phyloP scores from a whole-genome alignment of 2,888 invertebrate species.

The Papilio demoleus region DNA sequence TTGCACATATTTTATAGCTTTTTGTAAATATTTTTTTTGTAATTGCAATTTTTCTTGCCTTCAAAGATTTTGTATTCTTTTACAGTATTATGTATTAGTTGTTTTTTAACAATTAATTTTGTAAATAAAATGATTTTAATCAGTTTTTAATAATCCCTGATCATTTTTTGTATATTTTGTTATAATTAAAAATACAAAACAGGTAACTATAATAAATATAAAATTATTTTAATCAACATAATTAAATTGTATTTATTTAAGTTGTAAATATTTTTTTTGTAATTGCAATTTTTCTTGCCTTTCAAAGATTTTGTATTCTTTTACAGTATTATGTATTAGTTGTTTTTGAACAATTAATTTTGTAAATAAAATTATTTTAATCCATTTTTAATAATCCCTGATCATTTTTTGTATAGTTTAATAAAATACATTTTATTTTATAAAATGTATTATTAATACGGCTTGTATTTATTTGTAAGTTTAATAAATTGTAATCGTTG shows the following conservation, averaged over 20 bases:
- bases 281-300: slow-evolving; percentile 56
- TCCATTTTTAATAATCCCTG: background rate
- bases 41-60: too few species aligned
- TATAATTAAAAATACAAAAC: background rate
- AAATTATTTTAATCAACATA: background rate
- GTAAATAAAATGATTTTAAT: too few species aligned
- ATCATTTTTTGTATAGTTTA: slow-evolving; percentile 30
- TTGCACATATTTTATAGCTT: slow-evolving; percentile 38
- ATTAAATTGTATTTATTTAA: slow-evolving; percentile 39
- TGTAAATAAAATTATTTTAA: slow-evolving; percentile 44
- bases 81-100: too few species aligned
- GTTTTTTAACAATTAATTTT: too few species aligned
- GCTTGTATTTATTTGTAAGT: slow-evolving; percentile 17
- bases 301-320: slow-evolving; percentile 55
- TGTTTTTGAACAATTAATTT: slow-evolving; percentile 47
- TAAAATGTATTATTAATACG: slow-evolving; percentile 25
- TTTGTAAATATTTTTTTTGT: slow-evolving; percentile 59
- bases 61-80: too few species aligned
- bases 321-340: slow-evolving; percentile 65
- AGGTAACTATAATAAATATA: background rate
- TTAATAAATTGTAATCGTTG: too few species aligned
- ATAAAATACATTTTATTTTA: slow-evolving; percentile 40
- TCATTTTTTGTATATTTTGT: slow-evolving; percentile 42
- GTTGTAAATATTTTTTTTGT: slow-evolving; percentile 49
- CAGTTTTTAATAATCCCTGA: too few species aligned